Evolutionary conservation across 64 coral and sea anemone species (phyloP).

Genomic region (Montipora cactus): DNA sequence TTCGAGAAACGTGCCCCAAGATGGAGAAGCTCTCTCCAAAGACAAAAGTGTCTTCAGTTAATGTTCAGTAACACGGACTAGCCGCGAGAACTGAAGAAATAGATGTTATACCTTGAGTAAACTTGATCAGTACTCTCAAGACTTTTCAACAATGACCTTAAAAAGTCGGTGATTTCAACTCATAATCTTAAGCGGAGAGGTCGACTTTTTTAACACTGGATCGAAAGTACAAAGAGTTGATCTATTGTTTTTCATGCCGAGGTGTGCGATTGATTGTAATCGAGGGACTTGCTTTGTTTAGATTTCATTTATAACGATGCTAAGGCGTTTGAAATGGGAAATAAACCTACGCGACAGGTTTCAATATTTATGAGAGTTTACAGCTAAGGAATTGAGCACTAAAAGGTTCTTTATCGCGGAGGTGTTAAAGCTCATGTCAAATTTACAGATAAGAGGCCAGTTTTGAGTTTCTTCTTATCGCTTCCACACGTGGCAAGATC

Average conservation of each 20-base stretch:
- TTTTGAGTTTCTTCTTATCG: neutral
- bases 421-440: constrained; percentile 49
- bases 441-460: constrained; percentile 17
- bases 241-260: too few relatives aligned
- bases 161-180: neutral
- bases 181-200: neutral
- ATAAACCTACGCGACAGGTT: constrained; percentile 10
- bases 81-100: constrained; percentile 2
- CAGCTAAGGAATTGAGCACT: constrained; percentile 23
- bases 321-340: neutral
- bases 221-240: too few relatives aligned
- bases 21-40: too few relatives aligned
- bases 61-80: neutral
- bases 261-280: too few relatives aligned
- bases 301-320: too few relatives aligned
- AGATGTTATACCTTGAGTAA: constrained; percentile 11
- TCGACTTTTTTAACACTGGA: too few relatives aligned
- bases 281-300: too few relatives aligned
- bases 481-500: constrained; percentile 16
- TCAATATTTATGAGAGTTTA: constrained; percentile 51
- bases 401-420: constrained; percentile 52
- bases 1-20: too few relatives aligned
- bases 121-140: constrained; percentile 6
- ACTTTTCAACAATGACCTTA: neutral
- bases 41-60: too few relatives aligned